Conservation (phyloP, 2,113 vertebrate genomes). For the Perccottus glenii region DNA sequence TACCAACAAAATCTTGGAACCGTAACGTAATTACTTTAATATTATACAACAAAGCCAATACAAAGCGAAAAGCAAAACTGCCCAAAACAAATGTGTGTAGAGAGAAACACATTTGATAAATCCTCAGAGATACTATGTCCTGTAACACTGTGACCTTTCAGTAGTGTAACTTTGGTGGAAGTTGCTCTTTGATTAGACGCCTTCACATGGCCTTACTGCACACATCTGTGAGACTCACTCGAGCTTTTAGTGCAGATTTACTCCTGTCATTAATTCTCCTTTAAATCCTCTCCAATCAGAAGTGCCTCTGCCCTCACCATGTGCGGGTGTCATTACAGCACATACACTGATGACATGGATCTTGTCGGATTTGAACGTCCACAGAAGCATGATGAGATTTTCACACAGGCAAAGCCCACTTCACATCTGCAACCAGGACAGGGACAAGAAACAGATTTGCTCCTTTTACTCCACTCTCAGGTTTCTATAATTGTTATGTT, state of each 20-base stretch:
- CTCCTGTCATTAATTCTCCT: constrained; percentile 56
- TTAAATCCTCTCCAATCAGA: constrained; percentile 68
- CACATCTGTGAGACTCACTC: constrained; percentile 49
- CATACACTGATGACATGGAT: constrained; percentile 35
- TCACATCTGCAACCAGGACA: constrained; percentile 1
- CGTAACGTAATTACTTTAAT: too few species aligned
- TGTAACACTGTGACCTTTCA: not conserved
- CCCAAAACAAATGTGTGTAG: too few species aligned
- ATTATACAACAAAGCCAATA: too few species aligned
- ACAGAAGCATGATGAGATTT: constrained; percentile 14
- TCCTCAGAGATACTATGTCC: not conserved
- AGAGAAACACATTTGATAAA: too few species aligned
- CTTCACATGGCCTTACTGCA: constrained; percentile 34
- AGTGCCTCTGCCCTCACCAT: constrained; percentile 33
- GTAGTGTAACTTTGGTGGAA: constrained; percentile 18
- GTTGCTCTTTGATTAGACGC: constrained; percentile 46
- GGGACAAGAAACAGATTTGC: constrained; percentile 1
- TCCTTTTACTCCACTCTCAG: not conserved
- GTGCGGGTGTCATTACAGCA: constrained; percentile 43
- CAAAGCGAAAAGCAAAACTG: too few species aligned
- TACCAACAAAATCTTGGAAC: too few species aligned
- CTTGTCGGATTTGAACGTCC: constrained; percentile 18
- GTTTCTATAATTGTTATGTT: too few species aligned
- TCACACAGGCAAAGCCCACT: not conserved
- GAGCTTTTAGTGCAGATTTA: constrained; percentile 59